Percentiles rank a stretch among this genome's conserved stretches.
These are phyloP conservation scores for Sebastes vulpes DNA, from an alignment of 2,797 vertebrate genomes.

Conservation along the genomic window DNA sequence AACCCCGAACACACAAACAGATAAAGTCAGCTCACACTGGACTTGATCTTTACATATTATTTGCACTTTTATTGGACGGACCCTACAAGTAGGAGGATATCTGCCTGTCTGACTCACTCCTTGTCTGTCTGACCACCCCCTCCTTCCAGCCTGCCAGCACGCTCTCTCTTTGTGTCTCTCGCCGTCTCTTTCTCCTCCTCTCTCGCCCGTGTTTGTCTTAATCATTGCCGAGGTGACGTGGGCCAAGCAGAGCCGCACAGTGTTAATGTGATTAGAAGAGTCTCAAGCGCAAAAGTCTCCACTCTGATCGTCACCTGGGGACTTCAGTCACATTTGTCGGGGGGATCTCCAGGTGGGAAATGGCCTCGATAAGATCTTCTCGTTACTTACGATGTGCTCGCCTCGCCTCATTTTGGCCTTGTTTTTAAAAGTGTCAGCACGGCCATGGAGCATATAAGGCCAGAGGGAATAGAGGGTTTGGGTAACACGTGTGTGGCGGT, in stretches of 20 bases:
- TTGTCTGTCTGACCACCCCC: slow-evolving; percentile 81
- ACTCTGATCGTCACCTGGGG: slow-evolving; percentile 68
- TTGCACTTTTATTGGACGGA: slow-evolving; percentile 69
- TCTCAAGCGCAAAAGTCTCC: slow-evolving; percentile 52
- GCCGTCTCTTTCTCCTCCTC: slow-evolving; percentile 49
- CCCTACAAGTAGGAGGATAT: slow-evolving; percentile 76
- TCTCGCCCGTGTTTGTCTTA: slow-evolving; percentile 65
- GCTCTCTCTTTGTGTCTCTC: slow-evolving; percentile 65
- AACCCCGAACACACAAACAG: slow-evolving; percentile 47
- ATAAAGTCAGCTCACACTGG: slow-evolving; percentile 30
- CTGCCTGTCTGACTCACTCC: slow-evolving; percentile 76
- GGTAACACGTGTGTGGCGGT: not conserved
- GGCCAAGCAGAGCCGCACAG: slow-evolving; percentile 45
- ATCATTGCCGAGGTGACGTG: slow-evolving; percentile 74
- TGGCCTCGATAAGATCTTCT: slow-evolving; percentile 51
- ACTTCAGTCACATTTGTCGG: slow-evolving; percentile 61
- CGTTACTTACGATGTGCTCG: slow-evolving; percentile 40
- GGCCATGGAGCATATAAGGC: not conserved
- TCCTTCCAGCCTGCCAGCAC: slow-evolving; percentile 61
- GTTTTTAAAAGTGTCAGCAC: slow-evolving; percentile 19
- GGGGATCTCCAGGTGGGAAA: slow-evolving; percentile 49
- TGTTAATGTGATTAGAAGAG: slow-evolving; percentile 76
- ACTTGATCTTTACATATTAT: slow-evolving; percentile 54
- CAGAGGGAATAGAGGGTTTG: slow-evolving; percentile 19
- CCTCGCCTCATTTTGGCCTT: slow-evolving; percentile 15